phyloP scores from a whole-genome alignment of 2,113 vertebrate genomes.

The Pachyramphus minor region DNA sequence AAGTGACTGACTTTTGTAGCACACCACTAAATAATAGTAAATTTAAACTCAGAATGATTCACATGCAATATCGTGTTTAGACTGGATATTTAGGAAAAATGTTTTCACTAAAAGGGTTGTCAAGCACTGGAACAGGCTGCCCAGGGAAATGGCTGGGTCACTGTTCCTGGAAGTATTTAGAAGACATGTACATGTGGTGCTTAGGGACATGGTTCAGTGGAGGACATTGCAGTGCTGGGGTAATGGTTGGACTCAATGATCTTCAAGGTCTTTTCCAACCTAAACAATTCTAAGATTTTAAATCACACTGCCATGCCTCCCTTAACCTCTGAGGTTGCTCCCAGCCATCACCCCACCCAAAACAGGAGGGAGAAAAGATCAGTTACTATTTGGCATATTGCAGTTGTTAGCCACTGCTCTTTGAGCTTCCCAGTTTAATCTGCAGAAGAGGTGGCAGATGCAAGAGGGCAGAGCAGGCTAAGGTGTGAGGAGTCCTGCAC shows the following conservation, averaged over 20 bases:
- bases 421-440: neutral
- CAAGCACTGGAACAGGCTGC: neutral
- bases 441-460: neutral
- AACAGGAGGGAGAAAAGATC: neutral
- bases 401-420: neutral
- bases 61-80: neutral
- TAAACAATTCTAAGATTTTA: neutral
- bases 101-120: neutral
- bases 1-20: neutral
- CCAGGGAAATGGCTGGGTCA: neutral
- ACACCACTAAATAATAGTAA: neutral
- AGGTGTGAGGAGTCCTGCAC: neutral
- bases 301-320: neutral
- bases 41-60: neutral
- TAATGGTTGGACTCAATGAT: fast-evolving
- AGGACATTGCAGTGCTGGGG: neutral
- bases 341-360: neutral
- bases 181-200: too few species aligned
- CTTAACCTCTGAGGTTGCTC: neutral
- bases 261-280: neutral
- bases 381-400: neutral
- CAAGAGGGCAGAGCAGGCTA: neutral
- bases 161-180: neutral
- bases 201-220: neutral
- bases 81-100: neutral